Conservation (phyloP, 2,888 invertebrate genomes). For the Tigriopus californicus region DNA sequence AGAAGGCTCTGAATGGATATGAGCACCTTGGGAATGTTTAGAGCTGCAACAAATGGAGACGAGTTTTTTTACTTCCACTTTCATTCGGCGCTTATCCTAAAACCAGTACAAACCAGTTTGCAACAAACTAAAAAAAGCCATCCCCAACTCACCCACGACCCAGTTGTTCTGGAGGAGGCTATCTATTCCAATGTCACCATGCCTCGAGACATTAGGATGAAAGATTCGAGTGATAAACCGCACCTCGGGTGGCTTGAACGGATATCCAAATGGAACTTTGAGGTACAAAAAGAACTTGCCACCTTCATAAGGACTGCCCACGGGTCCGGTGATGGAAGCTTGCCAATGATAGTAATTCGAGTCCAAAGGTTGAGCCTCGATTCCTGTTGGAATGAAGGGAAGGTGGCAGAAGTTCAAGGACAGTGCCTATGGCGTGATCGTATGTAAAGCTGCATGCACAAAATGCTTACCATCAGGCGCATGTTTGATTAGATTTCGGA, state of each 20-base stretch:
- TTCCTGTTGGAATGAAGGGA: slow-evolving; percentile 65
- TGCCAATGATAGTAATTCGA: slow-evolving; percentile 74
- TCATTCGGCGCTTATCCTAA: not conserved
- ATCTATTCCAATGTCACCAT: slow-evolving; percentile 88
- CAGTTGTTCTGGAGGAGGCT: slow-evolving; percentile 77
- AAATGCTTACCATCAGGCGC: not conserved
- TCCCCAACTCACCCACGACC: slow-evolving; percentile 57
- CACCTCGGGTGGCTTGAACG: slow-evolving; percentile 75
- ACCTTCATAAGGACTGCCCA: slow-evolving; percentile 82
- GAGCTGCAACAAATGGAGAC: slow-evolving; percentile 11
- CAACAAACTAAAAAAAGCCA: not conserved
- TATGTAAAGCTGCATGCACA: too few relatives aligned
- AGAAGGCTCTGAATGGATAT: slow-evolving; percentile 69
- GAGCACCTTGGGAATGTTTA: slow-evolving; percentile 38
- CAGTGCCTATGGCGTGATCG: slow-evolving; percentile 9
- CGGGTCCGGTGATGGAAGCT: slow-evolving; percentile 74
- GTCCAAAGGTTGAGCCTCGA: slow-evolving; percentile 61
- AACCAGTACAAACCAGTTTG: not conserved
- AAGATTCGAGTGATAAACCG: slow-evolving; percentile 78
- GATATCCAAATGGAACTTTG: slow-evolving; percentile 46
- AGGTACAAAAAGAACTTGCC: slow-evolving; percentile 77
- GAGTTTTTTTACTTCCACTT: not conserved
- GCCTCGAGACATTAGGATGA: slow-evolving; percentile 83
- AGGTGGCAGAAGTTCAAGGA: too few relatives aligned
- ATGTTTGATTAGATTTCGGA: not conserved